A percentile compares a stretch with the other conserved stretches of the same genome.
Evolutionary conservation across 2,797 vertebrate species (phyloP).

Genomic region (Pelochelys cantorii): DNA sequence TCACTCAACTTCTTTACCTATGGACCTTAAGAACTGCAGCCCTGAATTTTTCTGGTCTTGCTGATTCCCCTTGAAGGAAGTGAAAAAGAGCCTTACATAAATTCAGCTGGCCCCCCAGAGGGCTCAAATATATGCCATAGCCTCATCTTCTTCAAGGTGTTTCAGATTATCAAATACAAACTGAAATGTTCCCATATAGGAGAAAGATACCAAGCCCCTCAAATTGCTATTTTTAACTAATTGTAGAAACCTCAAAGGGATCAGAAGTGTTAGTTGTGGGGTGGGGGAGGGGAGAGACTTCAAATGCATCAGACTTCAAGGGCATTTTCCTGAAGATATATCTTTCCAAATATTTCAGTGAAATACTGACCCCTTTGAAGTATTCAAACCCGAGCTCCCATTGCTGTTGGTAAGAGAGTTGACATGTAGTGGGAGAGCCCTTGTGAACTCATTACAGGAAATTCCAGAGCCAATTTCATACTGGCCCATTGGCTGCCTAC

Average conservation of each 20-base stretch:
- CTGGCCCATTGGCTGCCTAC: neutral
- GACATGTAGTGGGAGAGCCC: neutral
- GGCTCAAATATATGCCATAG: neutral
- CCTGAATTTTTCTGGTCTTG: neutral
- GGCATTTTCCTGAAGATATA: neutral
- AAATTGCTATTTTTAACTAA: neutral
- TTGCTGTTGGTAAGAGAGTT: neutral
- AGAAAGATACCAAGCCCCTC: neutral
- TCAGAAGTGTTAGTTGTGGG: neutral
- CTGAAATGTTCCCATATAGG: neutral
- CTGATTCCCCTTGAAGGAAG: neutral
- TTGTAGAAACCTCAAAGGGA: neutral
- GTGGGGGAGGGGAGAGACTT: neutral
- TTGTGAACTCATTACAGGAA: neutral
- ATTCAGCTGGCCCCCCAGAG: neutral
- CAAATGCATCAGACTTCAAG: neutral
- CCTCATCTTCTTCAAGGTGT: neutral
- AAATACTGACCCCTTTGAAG: neutral
- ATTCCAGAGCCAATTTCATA: neutral
- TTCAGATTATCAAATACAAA: neutral
- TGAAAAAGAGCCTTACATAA: neutral
- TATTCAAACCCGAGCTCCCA: neutral
- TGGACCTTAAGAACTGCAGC: neutral
- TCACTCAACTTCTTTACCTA: rapidly evolving
- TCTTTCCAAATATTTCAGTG: neutral